Evolutionary conservation across 2,888 invertebrate species (phyloP), one percentile per base, ranked within the genome.

Genomic region (Caenorhabditis sp.): DNA sequence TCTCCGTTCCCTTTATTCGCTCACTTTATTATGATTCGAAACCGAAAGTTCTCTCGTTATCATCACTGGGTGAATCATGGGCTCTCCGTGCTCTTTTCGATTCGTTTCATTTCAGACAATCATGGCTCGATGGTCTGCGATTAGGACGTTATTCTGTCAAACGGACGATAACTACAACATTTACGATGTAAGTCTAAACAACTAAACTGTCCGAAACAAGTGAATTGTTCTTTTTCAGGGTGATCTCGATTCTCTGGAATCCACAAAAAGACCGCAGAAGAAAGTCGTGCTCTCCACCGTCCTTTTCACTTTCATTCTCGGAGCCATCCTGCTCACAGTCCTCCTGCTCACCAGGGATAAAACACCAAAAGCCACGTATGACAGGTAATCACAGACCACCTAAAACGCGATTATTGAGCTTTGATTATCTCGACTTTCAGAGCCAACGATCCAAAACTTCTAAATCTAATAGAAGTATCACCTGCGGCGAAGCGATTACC

Each of bases 401-500:
- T n/a, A n/a, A n/a, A n/a, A n/a, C n/a, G n/a, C n/a, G n/a, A n/a
- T n/a, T n/a, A n/a, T n/a, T n/a, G n/a, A n/a, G n/a, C n/a, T n/a
- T n/a, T n/a, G n/a, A n/a, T n/a, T n/a, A n/a, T n/a, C n/a, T n/a
- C n/a, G n/a, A 30, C 9, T 62, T 63, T 27, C 58, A 65, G 75
- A 41, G 30, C 22, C 0, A 55, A 76, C 53, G 76, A 76, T 22
- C 13, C 17, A 2, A 53, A 52, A 13, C 59, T 76, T 11, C 9
- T 37, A 0, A n/a, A 27, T 8, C 15, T 63, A 17, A 74, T 82
- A 20, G 27, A 58, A 11, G 59, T 68, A 8, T 83, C 83, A 24
- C 41, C 62, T 30, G 75, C 80, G 2, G 79, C 81, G 17, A 35
- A 61, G 30, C 15, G 5, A 13, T 61, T 81, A 9, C 83, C 82